phyloP scores from a whole-genome alignment of 2,797 vertebrate species.

The Scolopax rusticola region DNA sequence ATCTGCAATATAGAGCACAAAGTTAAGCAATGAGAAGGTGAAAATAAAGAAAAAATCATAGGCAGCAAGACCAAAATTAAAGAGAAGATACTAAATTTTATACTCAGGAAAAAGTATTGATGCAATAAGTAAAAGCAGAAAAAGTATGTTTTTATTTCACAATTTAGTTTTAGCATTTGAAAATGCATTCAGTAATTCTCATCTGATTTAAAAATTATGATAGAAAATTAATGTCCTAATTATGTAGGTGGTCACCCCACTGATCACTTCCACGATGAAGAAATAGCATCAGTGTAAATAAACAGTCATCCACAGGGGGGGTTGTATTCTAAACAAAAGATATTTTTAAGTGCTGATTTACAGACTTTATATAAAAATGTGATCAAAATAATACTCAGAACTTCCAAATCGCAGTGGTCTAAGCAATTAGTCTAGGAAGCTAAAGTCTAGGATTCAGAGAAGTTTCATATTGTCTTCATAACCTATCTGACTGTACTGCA shows the following conservation, averaged over 20 bases:
- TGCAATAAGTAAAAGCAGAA: background rate
- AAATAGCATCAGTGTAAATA: background rate
- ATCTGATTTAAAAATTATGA: background rate
- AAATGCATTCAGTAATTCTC: background rate
- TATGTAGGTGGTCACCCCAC: background rate
- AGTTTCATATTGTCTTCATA: background rate
- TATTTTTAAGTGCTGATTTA: background rate
- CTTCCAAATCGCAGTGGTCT: background rate
- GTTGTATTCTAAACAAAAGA: background rate
- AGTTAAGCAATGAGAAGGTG: background rate
- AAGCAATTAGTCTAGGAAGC: background rate
- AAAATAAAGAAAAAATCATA: background rate
- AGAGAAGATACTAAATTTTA: background rate
- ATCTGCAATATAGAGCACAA: background rate
- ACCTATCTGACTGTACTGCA: background rate
- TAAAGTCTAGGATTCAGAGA: background rate
- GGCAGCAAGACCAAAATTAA: background rate
- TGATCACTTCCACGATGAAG: background rate
- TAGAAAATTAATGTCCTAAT: background rate
- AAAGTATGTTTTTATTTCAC: background rate
- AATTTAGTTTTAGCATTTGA: background rate
- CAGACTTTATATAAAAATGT: background rate
- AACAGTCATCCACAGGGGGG: rapidly evolving
- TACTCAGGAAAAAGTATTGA: background rate
- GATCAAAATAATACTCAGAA: background rate